Base-by-base conservation (phyloP, 1,140 invertebrate genomes). In the Physella acuta region DNA sequence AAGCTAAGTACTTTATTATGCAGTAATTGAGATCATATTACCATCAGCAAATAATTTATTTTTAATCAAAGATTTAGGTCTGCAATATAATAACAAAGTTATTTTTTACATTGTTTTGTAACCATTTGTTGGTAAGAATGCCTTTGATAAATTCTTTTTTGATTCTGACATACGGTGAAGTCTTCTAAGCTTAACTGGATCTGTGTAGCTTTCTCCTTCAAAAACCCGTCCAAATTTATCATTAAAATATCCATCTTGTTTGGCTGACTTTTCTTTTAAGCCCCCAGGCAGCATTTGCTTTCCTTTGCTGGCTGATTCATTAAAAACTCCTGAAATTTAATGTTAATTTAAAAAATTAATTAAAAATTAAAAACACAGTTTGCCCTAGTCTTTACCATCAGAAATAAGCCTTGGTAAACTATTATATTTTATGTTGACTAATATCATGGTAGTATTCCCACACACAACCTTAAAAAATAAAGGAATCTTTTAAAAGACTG, bases 281-380 rank as follows among this genome's bases (percentile, higher is more conserved):
- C 79, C 79, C 33, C 82, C 82, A 53, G 79, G 79, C 5, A 85
- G 53, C 72, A 86, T 79, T 70, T 85, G 82, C 74, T 82, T 85
- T 3, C 83, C 83, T 74, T 84, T 84, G 31, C 73, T 53, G 28
- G 83, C 78, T 53, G 80, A 66, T 64, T 80, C 79, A 78, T 85
- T 85, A 72, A 85, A 85, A 30, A 62, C 31, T 67, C 79, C 82
- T 84, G 72, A 31, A 24, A 58, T 34, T 39, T 28, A 65, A 49
- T 24, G 30, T 28, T 16, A 65, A 24, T 49, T 11, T 39, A 39
- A 65, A 39, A 52, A 30, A n/a, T n/a, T n/a, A n/a, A n/a, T n/a
- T n/a, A n/a, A n/a, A n/a, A n/a, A n/a, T n/a, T n/a, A n/a, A n/a
- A n/a, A n/a, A n/a, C n/a, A n/a, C n/a, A n/a, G n/a, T n/a, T n/a